Conservation (phyloP, 2,113 vertebrate species). For the Hemibagrus wyckioides region DNA sequence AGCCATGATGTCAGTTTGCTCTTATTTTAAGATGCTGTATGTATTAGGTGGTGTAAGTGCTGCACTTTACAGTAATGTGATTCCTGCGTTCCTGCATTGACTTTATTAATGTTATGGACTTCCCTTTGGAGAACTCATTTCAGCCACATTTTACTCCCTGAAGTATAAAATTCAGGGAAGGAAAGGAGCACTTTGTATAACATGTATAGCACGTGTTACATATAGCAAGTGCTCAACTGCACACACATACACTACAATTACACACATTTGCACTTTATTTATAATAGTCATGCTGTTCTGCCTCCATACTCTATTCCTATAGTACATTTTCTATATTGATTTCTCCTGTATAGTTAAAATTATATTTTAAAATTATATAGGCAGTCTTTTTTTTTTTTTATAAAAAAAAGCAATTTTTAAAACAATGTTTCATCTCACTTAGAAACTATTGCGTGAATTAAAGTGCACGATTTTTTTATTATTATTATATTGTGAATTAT, state of each 20-base stretch:
- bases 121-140: constrained; percentile 56
- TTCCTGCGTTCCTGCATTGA: constrained; percentile 59
- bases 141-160: constrained; percentile 62
- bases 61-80: constrained; percentile 24
- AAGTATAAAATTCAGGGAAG: constrained; percentile 58
- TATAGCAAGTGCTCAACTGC: too few species aligned
- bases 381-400: too few species aligned
- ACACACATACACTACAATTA: too few species aligned
- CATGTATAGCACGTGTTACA: constrained; percentile 8
- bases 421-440: constrained; percentile 32
- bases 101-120: constrained; percentile 60
- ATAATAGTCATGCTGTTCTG: too few species aligned
- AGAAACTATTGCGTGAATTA: constrained; percentile 59
- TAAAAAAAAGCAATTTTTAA: constrained; percentile 44
- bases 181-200: constrained; percentile 59
- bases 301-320: too few species aligned
- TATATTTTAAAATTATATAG: too few species aligned
- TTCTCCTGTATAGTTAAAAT: too few species aligned
- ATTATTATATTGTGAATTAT: constrained; percentile 45
- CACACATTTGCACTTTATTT: too few species aligned
- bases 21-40: constrained; percentile 21
- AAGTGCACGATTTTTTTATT: constrained; percentile 34
- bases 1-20: constrained; percentile 24
- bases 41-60: neutral
- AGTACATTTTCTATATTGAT: too few species aligned